A percentile compares a stretch with the other conserved stretches of the same genome.
phyloP scores from a whole-genome alignment of 2,888 invertebrate genomes.

The Pristionchus arcanus region DNA sequence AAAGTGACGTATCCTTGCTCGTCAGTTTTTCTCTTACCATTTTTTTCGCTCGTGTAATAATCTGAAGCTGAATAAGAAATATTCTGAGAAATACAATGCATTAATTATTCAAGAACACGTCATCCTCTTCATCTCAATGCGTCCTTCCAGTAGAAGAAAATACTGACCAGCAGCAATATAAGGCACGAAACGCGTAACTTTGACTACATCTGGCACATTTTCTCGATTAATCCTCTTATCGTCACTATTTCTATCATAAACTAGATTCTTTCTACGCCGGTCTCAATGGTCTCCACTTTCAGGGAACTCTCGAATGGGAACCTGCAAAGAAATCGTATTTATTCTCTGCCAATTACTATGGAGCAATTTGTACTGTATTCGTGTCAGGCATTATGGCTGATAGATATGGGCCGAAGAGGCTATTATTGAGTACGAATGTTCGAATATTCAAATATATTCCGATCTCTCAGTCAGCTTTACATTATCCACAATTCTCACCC shows the following conservation, averaged over 20 bases:
- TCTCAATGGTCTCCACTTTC: neutral
- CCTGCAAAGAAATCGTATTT: constrained; percentile 8
- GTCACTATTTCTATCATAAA: too few relatives aligned
- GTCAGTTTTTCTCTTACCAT: too few relatives aligned
- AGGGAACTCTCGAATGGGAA: constrained; percentile 44
- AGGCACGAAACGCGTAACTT: neutral
- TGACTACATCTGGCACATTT: neutral
- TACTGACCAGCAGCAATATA: neutral
- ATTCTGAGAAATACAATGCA: too few relatives aligned
- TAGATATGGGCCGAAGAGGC: constrained; percentile 41
- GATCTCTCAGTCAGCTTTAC: neutral
- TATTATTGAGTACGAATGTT: neutral
- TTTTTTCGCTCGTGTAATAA: too few relatives aligned
- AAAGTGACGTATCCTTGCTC: neutral
- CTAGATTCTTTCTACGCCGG: too few relatives aligned
- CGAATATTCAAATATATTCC: neutral
- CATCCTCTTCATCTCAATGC: too few relatives aligned
- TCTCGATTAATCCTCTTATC: too few relatives aligned
- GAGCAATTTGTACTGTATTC: neutral
- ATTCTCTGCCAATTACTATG: constrained; percentile 53
- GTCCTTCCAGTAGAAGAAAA: neutral
- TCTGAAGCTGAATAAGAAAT: too few relatives aligned
- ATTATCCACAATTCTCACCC: neutral
- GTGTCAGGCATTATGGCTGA: constrained; percentile 36
- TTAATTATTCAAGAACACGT: too few relatives aligned